A percentile compares a stretch with the other conserved stretches of the same genome.
phyloP scores from a whole-genome alignment of 2,113 vertebrate species.

The Tragelaphus strepsiceros region DNA sequence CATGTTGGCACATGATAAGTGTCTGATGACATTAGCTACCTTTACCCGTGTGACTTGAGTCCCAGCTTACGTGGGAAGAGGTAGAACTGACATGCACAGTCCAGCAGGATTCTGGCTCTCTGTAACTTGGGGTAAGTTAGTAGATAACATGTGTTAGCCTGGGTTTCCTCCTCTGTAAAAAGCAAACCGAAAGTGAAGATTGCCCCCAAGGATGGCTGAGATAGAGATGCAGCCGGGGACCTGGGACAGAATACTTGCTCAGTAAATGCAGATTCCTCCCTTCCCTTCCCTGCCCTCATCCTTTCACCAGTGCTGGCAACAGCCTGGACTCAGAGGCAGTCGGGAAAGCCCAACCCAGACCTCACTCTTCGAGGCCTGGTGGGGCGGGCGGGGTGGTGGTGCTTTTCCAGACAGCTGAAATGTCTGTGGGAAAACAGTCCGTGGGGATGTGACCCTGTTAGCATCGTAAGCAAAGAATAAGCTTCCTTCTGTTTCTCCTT shows the following conservation, averaged over 20 bases:
- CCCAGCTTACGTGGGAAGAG: not conserved
- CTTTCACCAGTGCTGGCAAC: not conserved
- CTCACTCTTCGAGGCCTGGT: not conserved
- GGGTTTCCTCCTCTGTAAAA: not conserved
- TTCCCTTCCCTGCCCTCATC: not conserved
- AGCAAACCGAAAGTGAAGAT: not conserved
- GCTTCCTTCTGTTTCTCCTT: not conserved
- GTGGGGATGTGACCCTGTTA: not conserved
- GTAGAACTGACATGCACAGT: not conserved
- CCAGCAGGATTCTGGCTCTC: not conserved
- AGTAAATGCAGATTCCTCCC: not conserved
- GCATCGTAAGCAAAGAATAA: not conserved
- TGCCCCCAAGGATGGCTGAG: not conserved
- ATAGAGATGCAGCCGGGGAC: not conserved
- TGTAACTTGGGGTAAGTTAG: not conserved
- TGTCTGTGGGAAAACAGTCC: not conserved
- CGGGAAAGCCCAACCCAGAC: not conserved
- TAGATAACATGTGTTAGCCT: not conserved
- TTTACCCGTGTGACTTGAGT: too few relatives aligned
- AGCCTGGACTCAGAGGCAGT: not conserved
- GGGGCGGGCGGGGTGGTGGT: too few relatives aligned
- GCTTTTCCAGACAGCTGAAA: not conserved
- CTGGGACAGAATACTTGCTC: not conserved
- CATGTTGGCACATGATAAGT: rapidly evolving
- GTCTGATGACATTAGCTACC: not conserved